phyloP scores from a whole-genome alignment of 2,113 vertebrate species.

The Nibea coibor region DNA sequence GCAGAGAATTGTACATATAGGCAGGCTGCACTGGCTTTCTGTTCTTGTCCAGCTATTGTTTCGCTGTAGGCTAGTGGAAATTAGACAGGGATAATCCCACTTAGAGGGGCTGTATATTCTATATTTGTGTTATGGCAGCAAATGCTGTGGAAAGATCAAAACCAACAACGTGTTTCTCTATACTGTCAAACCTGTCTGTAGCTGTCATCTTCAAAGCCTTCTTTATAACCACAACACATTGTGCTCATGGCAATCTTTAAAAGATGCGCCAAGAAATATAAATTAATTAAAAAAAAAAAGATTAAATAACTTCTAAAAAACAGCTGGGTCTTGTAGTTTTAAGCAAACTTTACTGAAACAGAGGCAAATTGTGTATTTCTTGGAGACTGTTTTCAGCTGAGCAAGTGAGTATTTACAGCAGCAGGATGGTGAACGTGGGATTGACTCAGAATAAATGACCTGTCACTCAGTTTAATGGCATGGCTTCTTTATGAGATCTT shows the following conservation, averaged over 20 bases:
- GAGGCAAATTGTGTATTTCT: background rate
- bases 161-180: background rate
- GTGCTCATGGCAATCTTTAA: background rate
- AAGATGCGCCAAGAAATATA: background rate
- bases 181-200: background rate
- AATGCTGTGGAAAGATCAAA: background rate
- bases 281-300: background rate
- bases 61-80: background rate
- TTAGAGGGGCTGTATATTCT: background rate
- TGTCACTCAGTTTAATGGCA: background rate
- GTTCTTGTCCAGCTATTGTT: background rate
- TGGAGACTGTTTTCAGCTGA: background rate
- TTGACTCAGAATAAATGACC: background rate
- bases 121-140: background rate
- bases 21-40: background rate
- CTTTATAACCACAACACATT: no score
- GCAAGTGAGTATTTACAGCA: conserved; percentile 6
- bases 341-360: background rate
- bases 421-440: background rate
- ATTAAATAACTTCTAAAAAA: background rate
- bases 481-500: background rate
- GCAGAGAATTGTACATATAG: background rate
- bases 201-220: background rate
- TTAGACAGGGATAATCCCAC: background rate
- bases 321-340: background rate